These are phyloP conservation scores for Muschampia staudingeri DNA, from an alignment of 2,888 invertebrate genomes.

Conservation along the genomic window DNA sequence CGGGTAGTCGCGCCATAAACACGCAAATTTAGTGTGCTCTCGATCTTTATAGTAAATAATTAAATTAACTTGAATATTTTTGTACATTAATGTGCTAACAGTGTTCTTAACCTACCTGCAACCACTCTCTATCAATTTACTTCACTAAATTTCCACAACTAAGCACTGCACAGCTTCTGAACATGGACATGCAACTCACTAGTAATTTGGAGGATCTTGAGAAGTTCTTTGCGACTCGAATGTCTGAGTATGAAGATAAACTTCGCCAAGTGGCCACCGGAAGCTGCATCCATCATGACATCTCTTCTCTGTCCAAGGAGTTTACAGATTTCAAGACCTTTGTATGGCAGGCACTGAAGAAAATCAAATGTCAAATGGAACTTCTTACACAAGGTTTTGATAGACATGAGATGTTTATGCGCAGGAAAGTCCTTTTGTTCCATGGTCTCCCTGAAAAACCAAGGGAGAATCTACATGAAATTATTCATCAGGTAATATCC, in stretches of 20 bases:
- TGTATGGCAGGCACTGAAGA: not conserved
- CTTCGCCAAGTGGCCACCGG: not conserved
- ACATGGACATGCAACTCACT: slow-evolving; percentile 14
- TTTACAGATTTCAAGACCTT: slow-evolving; percentile 8
- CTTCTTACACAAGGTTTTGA: not conserved
- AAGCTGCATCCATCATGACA: not conserved
- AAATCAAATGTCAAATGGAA: slow-evolving; percentile 2
- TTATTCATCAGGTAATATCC: not conserved
- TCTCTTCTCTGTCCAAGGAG: slow-evolving; percentile 15
- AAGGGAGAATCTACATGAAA: not conserved
- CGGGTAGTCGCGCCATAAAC: not conserved
- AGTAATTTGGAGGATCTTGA: slow-evolving; percentile 13
- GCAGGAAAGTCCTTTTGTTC: slow-evolving; percentile 10
- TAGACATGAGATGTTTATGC: slow-evolving; percentile 5
- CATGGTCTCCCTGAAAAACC: slow-evolving; percentile 10
- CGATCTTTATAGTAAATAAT: not conserved
- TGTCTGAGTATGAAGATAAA: not conserved
- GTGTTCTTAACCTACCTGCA: not conserved
- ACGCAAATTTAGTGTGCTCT: slow-evolving; percentile 15
- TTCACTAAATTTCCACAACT: not conserved
- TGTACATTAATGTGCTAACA: no score
- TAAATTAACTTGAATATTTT: no score
- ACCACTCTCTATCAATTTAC: not conserved
- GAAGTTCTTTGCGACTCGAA: not conserved
- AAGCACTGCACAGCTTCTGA: not conserved